These are phyloP conservation scores for Thalassophryne amazonica DNA, from an alignment of 2,797 vertebrate genomes.

Conservation along the genomic window DNA sequence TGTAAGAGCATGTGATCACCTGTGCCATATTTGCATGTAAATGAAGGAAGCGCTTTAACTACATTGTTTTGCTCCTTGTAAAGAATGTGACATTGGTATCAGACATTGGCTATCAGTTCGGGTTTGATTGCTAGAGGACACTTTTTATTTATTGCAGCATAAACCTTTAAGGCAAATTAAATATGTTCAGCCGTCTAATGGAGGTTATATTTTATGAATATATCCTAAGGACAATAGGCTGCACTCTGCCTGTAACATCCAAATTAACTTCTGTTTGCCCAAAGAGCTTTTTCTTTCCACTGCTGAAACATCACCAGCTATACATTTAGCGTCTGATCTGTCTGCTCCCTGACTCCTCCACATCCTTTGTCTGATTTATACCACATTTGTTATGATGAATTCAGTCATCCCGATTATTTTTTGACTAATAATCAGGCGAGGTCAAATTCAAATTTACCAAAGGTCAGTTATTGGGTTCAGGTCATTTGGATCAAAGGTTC, in stretches of 20 bases:
- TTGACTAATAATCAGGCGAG: too few relatives aligned
- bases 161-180: conserved; percentile 50
- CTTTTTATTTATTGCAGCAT: conserved; percentile 47
- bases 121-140: conserved; percentile 21
- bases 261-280: conserved; percentile 6
- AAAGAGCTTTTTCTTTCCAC: conserved; percentile 1
- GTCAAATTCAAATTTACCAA: too few relatives aligned
- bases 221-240: conserved; percentile 30
- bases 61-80: conserved; percentile 37
- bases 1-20: conserved; percentile 61
- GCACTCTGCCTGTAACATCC: conserved; percentile 11
- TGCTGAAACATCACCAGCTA: conserved; percentile 13
- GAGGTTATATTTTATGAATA: conserved; percentile 45
- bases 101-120: conserved; percentile 39
- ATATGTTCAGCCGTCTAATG: conserved; percentile 51
- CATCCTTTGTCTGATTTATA: too few relatives aligned
- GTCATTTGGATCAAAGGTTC: too few relatives aligned
- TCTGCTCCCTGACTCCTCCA: too few relatives aligned
- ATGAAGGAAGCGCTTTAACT: conserved; percentile 37
- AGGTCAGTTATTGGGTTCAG: too few relatives aligned
- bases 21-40: conserved; percentile 60
- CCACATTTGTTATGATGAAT: too few relatives aligned
- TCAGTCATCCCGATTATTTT: too few relatives aligned
- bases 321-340: too few relatives aligned
- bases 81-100: conserved; percentile 42